These are phyloP conservation scores for Phyllotis vaccarum DNA, from an alignment of 2,797 vertebrate genomes.

Conservation along the genomic window DNA sequence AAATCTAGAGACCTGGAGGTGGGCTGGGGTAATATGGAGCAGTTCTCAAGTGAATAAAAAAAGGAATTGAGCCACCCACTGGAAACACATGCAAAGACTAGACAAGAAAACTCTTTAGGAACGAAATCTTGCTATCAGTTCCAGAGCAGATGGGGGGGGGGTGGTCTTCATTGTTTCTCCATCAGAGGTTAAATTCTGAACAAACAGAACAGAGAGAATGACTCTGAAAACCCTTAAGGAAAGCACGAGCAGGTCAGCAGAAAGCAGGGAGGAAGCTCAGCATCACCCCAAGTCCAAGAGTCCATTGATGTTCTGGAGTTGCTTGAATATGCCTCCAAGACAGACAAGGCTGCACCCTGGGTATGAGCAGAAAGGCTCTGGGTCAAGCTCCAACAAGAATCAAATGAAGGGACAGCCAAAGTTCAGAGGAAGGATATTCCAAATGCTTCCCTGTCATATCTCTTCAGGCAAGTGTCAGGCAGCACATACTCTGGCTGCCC, in stretches of 20 bases:
- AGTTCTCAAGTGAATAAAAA: background rate
- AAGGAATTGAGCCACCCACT: background rate
- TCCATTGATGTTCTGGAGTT: background rate
- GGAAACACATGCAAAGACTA: background rate
- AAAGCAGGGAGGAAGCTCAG: background rate
- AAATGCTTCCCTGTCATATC: background rate
- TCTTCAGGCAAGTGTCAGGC: background rate
- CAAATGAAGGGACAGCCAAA: background rate
- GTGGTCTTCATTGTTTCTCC: background rate
- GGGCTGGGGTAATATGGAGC: background rate
- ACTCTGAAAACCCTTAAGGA: background rate
- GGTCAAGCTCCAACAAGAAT: background rate
- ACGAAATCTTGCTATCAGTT: background rate
- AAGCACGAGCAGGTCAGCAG: accelerated
- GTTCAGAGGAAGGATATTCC: background rate
- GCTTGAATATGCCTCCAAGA: background rate
- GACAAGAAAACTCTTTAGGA: background rate
- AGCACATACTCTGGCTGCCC: background rate
- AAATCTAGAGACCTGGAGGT: background rate
- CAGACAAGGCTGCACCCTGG: accelerated
- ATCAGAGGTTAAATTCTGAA: background rate
- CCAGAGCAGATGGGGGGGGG: background rate
- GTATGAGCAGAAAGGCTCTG: background rate
- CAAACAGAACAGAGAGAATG: background rate
- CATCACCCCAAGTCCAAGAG: background rate